Conservation (phyloP, 2,888 invertebrate species). For the Lithophane socia region DNA sequence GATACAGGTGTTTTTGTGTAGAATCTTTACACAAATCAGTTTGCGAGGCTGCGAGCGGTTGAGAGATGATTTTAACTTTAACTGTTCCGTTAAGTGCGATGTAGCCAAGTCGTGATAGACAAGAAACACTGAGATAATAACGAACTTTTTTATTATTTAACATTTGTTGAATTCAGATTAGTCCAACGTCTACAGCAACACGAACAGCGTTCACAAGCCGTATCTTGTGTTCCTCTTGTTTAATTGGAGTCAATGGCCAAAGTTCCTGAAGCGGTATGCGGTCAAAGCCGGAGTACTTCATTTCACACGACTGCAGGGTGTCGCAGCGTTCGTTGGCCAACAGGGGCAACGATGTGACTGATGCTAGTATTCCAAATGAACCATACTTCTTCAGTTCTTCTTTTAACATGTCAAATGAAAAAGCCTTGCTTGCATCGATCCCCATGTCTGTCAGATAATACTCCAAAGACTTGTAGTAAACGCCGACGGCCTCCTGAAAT, state of each 20-base stretch:
- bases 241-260: slow-evolving; percentile 75
- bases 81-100: slow-evolving; percentile 67
- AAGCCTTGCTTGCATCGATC: slow-evolving; percentile 68
- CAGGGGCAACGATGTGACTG: slow-evolving; percentile 74
- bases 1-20: slow-evolving; percentile 82
- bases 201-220: slow-evolving; percentile 73
- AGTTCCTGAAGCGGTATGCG: slow-evolving; percentile 75
- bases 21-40: slow-evolving; percentile 79
- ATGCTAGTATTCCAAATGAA: slow-evolving; percentile 72
- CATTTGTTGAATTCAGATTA: slow-evolving; percentile 68
- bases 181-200: slow-evolving; percentile 73
- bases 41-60: slow-evolving; percentile 68
- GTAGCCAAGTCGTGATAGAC: slow-evolving; percentile 55
- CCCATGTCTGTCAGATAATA: slow-evolving; percentile 77
- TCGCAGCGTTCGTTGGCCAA: slow-evolving; percentile 73
- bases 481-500: slow-evolving; percentile 70
- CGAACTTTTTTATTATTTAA: slow-evolving; percentile 45
- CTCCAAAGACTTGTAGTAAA: slow-evolving; percentile 71
- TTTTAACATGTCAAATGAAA: slow-evolving; percentile 70
- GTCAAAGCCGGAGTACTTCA: slow-evolving; percentile 65
- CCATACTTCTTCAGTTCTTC: slow-evolving; percentile 75
- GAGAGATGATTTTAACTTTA: slow-evolving; percentile 68
- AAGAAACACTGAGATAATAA: slow-evolving; percentile 46
- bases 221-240: slow-evolving; percentile 70
- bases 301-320: slow-evolving; percentile 64